These are phyloP conservation scores for Eidolon dupreanum DNA, from an alignment of 2,797 vertebrate species.

Conservation along the genomic window DNA sequence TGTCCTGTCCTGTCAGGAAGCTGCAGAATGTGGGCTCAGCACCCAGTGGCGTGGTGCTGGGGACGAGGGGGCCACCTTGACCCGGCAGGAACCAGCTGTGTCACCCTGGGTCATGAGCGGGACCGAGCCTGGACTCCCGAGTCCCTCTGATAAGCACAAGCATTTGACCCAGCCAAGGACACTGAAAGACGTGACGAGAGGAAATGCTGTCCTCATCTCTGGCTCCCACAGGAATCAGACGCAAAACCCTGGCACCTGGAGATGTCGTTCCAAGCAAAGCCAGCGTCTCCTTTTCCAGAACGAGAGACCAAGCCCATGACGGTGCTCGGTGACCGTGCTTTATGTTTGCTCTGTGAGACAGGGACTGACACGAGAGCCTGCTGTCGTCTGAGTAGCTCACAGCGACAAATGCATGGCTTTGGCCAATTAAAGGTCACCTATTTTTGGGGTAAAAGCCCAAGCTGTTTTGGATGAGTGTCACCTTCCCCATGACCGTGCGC, in stretches of 20 bases:
- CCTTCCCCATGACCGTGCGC: not conserved
- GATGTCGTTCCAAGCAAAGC: not conserved
- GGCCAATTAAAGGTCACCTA: constrained; percentile 27
- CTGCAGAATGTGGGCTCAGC: too few relatives aligned
- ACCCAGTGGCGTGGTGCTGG: too few relatives aligned
- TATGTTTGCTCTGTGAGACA: constrained; percentile 16
- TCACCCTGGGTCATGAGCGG: too few relatives aligned
- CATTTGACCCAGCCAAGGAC: constrained; percentile 19
- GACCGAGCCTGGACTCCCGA: too few relatives aligned
- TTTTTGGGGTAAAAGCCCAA: not conserved
- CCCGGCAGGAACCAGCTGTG: too few relatives aligned
- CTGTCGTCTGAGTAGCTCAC: not conserved
- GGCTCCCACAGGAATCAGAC: not conserved
- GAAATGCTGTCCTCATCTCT: not conserved
- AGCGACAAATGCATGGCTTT: not conserved
- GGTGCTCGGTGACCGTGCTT: constrained; percentile 32
- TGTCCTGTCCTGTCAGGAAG: too few relatives aligned
- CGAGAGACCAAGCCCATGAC: constrained; percentile 12
- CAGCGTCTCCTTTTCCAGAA: not conserved
- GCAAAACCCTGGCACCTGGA: not conserved
- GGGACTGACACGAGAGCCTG: not conserved
- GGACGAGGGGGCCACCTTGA: too few relatives aligned
- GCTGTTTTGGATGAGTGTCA: not conserved
- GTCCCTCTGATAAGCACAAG: not conserved
- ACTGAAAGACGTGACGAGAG: not conserved